Conservation (phyloP, 1,140 invertebrate species). For the Hylyphantes graminicola region DNA sequence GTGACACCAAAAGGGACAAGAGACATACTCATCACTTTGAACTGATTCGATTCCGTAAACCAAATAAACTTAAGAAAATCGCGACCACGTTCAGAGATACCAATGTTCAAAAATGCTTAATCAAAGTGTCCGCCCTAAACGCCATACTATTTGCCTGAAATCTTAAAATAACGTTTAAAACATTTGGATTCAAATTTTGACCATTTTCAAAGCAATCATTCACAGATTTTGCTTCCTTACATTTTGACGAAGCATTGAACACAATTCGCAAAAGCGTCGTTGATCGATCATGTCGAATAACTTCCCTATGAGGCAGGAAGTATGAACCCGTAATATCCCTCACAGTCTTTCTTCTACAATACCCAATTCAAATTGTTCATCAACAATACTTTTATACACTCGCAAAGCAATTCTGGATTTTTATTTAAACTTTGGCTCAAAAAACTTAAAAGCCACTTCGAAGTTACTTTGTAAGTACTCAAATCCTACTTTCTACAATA, state of each 20-base stretch:
- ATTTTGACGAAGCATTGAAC: slow-evolving; percentile 3
- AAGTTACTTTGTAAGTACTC: not conserved
- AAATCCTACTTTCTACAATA: not conserved
- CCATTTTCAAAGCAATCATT: slow-evolving; percentile 16
- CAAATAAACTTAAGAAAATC: not conserved
- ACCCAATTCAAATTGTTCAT: not conserved
- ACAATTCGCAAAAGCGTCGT: not conserved
- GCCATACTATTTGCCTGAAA: not conserved
- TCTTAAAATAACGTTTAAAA: slow-evolving; percentile 16
- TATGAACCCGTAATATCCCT: not conserved
- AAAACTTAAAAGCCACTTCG: not conserved
- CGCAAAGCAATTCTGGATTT: not conserved
- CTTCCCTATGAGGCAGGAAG: not conserved
- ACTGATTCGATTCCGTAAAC: not conserved
- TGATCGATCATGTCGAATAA: not conserved
- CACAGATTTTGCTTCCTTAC: not conserved
- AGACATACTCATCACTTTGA: not conserved
- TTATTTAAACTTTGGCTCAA: not conserved
- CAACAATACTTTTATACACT: not conserved
- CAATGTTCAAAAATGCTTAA: not conserved
- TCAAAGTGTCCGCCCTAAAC: not conserved
- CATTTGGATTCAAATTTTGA: slow-evolving; percentile 25
- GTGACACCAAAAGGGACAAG: not conserved
- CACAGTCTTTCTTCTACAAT: not conserved
- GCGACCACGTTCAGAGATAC: slow-evolving; percentile 9